Evolutionary conservation across 2,113 vertebrate species (phyloP).

Genomic region (Colinus virginianus): DNA sequence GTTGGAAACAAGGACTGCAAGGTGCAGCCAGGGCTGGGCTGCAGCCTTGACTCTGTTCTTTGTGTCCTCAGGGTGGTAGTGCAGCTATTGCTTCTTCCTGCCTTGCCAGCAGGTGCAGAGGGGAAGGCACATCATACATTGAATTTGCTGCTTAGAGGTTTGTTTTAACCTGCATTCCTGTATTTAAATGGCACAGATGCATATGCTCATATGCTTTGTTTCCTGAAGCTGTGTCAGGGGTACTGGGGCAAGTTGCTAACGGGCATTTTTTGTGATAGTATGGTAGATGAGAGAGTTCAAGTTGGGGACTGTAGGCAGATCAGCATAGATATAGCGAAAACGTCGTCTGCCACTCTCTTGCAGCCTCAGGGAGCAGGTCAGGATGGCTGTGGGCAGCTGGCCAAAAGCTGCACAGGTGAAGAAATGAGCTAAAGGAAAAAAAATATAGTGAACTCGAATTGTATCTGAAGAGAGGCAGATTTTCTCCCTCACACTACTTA

Average conservation of each 20-base stretch:
- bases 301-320: not conserved
- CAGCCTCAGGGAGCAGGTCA: not conserved
- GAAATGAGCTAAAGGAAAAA: not conserved
- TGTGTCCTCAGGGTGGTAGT: constrained; percentile 52
- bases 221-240: not conserved
- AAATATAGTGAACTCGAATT: not conserved
- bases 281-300: not conserved
- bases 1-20: not conserved
- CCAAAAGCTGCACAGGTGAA: not conserved
- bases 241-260: rapidly evolving
- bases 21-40: not conserved
- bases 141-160: not conserved
- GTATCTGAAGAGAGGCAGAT: not conserved
- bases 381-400: not conserved
- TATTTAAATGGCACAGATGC: rapidly evolving
- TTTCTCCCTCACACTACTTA: not conserved
- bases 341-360: not conserved
- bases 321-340: not conserved
- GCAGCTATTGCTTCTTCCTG: not conserved
- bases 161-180: not conserved
- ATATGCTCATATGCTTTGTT: not conserved
- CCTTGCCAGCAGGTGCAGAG: not conserved
- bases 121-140: not conserved
- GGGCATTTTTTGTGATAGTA: rapidly evolving
- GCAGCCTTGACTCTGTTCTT: constrained; percentile 8